Base-by-base conservation (phyloP, 2,113 vertebrate genomes). In the Nibea albiflora region DNA sequence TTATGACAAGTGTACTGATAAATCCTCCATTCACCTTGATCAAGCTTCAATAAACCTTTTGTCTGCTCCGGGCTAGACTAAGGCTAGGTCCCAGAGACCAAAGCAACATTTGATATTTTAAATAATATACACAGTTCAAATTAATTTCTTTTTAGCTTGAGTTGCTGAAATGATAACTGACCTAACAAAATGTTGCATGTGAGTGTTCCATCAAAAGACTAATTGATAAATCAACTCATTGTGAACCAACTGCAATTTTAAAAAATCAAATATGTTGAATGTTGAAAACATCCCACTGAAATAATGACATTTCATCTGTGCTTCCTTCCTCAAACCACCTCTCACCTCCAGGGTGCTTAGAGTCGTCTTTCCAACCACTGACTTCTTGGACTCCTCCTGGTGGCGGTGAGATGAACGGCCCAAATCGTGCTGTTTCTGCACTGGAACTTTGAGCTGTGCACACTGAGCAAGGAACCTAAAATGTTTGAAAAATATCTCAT, bases 381-480 rank as follows among this genome's bases (percentile, higher is more conserved):
- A 66, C 76, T 85, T 96, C 73, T 87, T 90, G 11, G 62, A 81
- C 78, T 94, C 94, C 6, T 86, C 79, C 54, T 86, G 89, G 73
- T 90, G 83, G 26, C 81, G 88, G 1, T 66, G 81, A 35, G 74
- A 85, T 15, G 78, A 69, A 10, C 12, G 20, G 16, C 73, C 46
- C 2, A 86, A 4, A 31, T 68, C 20, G 28, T 85, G 87, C 9
- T 68, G 78, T 80, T 87, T 94, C 28, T 73, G 81, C 20, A 52
- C 68, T 5, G 95, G 95, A 35, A 94, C 94, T 81, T 81, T 81
- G 24, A 96, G 94, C 61, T 88, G 73, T 53, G 81, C 68, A 88
- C 94, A 95, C 7, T 86, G 64, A 60, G 58, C 84, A 35, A 95
- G 81, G 67, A 96, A 95, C 66, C 95, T 95, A 42, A 81, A 84